These are phyloP conservation scores for Omphaloscelis lunosa DNA, from an alignment of 2,888 invertebrate genomes.

Conservation along the genomic window DNA sequence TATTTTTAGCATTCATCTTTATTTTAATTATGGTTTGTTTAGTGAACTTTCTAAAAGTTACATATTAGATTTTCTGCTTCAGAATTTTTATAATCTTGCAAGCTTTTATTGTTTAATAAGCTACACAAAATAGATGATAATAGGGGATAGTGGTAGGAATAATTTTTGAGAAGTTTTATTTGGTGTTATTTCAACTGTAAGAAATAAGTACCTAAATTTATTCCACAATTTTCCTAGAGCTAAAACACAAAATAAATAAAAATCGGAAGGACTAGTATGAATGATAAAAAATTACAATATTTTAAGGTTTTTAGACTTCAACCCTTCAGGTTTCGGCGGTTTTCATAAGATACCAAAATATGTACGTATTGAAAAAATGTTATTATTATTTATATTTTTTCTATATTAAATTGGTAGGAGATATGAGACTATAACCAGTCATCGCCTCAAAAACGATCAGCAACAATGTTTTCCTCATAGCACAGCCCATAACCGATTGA, in stretches of 20 bases:
- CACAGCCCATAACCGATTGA: slow-evolving; percentile 6
- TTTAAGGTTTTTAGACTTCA: not conserved
- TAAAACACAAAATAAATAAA: not conserved
- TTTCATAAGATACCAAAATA: not conserved
- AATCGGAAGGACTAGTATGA: not conserved
- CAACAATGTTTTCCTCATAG: slow-evolving; percentile 3
- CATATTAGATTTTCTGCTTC: not conserved
- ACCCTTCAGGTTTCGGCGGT: not conserved
- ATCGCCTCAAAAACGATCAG: not conserved
- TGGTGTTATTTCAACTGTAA: not conserved
- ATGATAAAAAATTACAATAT: no score
- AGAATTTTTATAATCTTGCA: not conserved
- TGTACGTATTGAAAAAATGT: no score
- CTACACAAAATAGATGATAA: no score
- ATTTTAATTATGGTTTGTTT: not conserved
- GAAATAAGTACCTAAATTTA: no score
- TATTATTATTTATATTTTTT: no score
- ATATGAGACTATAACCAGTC: not conserved
- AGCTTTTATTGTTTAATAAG: not conserved
- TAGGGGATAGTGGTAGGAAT: no score
- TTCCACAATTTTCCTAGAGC: not conserved
- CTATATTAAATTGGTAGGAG: not conserved
- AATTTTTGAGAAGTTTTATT: not conserved
- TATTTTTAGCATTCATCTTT: not conserved
- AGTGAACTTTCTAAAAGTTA: not conserved